Base-by-base conservation (phyloP, 2,888 invertebrate genomes). In the Brachyptera risi region DNA sequence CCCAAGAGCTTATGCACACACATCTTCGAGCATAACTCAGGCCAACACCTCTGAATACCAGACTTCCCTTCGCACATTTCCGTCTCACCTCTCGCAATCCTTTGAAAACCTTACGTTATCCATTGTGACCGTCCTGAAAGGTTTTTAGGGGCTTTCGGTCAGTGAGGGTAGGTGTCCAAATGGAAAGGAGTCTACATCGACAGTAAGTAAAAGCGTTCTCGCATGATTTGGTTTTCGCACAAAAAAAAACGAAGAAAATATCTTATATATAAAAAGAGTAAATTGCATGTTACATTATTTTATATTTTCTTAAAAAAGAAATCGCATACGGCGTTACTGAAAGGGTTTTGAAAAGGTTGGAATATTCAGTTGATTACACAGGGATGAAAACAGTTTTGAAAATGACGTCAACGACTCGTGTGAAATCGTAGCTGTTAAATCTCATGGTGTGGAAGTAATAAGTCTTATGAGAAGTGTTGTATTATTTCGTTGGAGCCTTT, bases 71-170 rank as follows among this genome's bases (percentile, higher is more conserved):
- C 21, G 21, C 11, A 37, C 37, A 37, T 21, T 54, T 54, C 54
- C 54, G 35, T 31, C 37, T 24, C 47, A 4, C 54, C 37, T 42
- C 37, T 35, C 54, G 54, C 54, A 54, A 54, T 54, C 54, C 54
- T 54, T 54, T 54, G 37, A 54, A 54, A 7, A 35, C 37, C 54
- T 54, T 54, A 54, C 54, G 54, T 19, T 35, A 17, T 19, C 19
- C 37, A 35, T 54, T 54, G 54, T 54, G 54, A 9, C 17, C 15
- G 31, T 15, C 13, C 7, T 54, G 54, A 54, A 54, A 54, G 35
- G 35, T 17, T 19, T 47, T 54, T 54, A 54, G 54, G 54, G 54
- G 35, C 54, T 54, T 47, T 54, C n/a, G 54, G 54, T 54, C 54
- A 54, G 35, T 54, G 54, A 37, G 15, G 35, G 51, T 35, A 47